phyloP scores from a whole-genome alignment of 1,140 invertebrate species.

The Sesamia nonagrioides region DNA sequence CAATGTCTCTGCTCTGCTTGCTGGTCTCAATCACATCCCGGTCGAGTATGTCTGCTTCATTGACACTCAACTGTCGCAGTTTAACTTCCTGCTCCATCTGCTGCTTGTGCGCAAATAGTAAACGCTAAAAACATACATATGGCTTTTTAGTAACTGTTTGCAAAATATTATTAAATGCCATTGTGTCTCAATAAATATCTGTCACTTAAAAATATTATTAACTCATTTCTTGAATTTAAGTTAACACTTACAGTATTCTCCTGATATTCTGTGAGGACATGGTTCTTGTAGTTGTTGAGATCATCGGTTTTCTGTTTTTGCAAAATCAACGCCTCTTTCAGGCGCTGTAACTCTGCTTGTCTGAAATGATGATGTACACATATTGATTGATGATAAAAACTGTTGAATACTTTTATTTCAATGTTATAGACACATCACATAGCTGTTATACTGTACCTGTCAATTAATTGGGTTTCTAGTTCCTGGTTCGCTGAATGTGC shows the following conservation, averaged over 20 bases:
- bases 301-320: slow-evolving; percentile 83
- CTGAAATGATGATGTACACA: slow-evolving; percentile 63
- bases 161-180: not conserved
- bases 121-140: slow-evolving; percentile 61
- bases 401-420: not conserved
- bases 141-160: not conserved
- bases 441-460: slow-evolving; percentile 62
- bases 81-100: slow-evolving; percentile 90
- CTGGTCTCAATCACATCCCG: slow-evolving; percentile 85
- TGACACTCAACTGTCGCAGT: slow-evolving; percentile 84
- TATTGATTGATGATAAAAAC: not conserved
- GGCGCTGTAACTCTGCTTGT: slow-evolving; percentile 81
- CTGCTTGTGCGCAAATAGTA: slow-evolving; percentile 88
- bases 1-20: slow-evolving; percentile 86
- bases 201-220: slow-evolving; percentile 35
- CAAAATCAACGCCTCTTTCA: slow-evolving; percentile 76
- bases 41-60: slow-evolving; percentile 84
- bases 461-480: slow-evolving; percentile 87
- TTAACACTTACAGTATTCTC: slow-evolving; percentile 86
- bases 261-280: slow-evolving; percentile 87
- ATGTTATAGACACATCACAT: not conserved
- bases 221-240: not conserved
- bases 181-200: not conserved
- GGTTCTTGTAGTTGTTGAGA: slow-evolving; percentile 86
- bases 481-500: slow-evolving; percentile 91